Evolutionary conservation across 2,888 invertebrate species (phyloP).

Genomic region (Stegophylla sp.): DNA sequence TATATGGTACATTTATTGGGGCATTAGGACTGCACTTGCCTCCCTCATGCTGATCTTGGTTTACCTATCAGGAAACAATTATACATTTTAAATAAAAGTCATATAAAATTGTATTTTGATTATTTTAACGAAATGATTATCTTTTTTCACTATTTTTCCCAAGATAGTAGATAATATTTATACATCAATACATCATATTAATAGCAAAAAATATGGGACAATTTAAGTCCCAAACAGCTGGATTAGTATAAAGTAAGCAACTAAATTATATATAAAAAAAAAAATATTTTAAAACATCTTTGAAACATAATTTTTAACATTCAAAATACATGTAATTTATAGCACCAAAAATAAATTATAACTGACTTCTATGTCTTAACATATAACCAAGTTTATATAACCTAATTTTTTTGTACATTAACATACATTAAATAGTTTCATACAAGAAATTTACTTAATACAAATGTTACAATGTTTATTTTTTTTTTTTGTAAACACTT

Average conservation of each 20-base stretch:
- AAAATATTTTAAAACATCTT: not conserved
- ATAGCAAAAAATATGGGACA: slow-evolving; percentile 18
- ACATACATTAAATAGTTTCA: no score
- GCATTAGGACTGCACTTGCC: slow-evolving; percentile 48
- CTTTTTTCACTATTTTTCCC: not conserved
- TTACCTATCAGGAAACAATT: slow-evolving; percentile 43
- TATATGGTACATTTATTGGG: slow-evolving; percentile 58
- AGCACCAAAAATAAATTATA: not conserved
- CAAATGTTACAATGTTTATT: no score
- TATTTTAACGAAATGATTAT: slow-evolving; percentile 20
- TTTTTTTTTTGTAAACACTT: no score
- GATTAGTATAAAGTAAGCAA: slow-evolving; percentile 22
- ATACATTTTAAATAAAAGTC: slow-evolving; percentile 35
- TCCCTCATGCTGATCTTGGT: slow-evolving; percentile 48
- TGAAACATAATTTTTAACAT: not conserved
- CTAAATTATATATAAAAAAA: not conserved
- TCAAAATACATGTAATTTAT: not conserved
- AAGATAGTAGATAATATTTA: not conserved
- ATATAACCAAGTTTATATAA: no score
- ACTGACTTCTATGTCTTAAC: not conserved
- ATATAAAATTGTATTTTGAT: slow-evolving; percentile 4
- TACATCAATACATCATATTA: not conserved
- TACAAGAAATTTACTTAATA: no score
- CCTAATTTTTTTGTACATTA: no score
- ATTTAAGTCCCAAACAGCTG: slow-evolving; percentile 53